phyloP scores from a whole-genome alignment of 1,140 invertebrate species.

The Cecropterus lyciades region DNA sequence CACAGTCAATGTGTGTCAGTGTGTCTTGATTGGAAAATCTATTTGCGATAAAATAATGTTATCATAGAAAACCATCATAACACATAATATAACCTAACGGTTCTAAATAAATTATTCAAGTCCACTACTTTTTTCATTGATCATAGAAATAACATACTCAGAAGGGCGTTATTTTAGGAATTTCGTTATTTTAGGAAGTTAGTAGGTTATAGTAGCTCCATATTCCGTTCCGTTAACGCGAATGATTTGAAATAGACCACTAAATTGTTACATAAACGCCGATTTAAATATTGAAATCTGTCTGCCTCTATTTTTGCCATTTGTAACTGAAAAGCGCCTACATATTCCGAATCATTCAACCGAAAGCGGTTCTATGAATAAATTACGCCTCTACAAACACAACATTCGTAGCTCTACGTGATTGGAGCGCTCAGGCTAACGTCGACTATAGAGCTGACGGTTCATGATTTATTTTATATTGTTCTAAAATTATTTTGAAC shows the following conservation, averaged over 20 bases:
- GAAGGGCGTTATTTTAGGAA: background rate
- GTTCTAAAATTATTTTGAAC: background rate
- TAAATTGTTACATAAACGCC: conserved; percentile 8
- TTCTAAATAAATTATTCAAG: no score
- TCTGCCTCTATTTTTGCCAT: conserved; percentile 7
- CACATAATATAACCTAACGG: no score
- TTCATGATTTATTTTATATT: background rate
- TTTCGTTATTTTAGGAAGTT: no score
- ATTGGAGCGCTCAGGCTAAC: background rate
- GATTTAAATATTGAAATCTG: conserved; percentile 9
- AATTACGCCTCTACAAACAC: conserved; percentile 6
- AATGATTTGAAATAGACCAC: background rate
- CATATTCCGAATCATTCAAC: conserved; percentile 7
- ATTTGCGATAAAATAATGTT: no score
- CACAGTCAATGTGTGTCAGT: no score
- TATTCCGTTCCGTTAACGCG: background rate
- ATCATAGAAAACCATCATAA: no score
- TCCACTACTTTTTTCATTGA: no score
- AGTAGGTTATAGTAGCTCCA: background rate
- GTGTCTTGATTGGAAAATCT: no score
- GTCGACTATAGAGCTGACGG: background rate
- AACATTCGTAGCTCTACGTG: conserved; percentile 2
- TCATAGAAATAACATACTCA: no score
- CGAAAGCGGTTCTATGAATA: conserved; percentile 21
- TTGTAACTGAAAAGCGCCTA: conserved; percentile 16